A percentile compares a stretch with the other conserved stretches of the same genome.
These are phyloP conservation scores for Todiramphus chloris DNA, from an alignment of 2,113 vertebrate genomes.

Conservation along the genomic window DNA sequence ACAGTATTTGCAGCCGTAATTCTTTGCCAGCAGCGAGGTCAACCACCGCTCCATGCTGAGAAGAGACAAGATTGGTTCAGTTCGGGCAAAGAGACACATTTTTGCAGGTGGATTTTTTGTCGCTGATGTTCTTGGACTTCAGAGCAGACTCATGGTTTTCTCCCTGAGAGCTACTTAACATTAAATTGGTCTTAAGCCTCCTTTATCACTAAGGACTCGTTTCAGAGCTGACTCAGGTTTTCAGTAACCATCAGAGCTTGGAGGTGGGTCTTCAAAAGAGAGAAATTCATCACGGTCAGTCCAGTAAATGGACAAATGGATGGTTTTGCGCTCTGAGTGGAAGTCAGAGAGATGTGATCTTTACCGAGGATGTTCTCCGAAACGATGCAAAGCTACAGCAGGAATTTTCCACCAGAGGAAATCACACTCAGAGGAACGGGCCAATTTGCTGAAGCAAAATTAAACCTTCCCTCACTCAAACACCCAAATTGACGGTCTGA, in stretches of 20 bases:
- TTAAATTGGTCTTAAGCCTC: rapidly evolving
- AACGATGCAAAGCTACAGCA: background rate
- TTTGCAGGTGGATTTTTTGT: background rate
- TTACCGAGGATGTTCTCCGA: background rate
- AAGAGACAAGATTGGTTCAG: background rate
- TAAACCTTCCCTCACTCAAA: background rate
- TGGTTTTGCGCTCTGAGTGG: rapidly evolving
- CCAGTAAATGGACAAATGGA: background rate
- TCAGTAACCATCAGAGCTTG: background rate
- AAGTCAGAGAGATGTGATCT: background rate
- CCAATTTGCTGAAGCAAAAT: slow-evolving; percentile 5
- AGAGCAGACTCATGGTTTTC: rapidly evolving
- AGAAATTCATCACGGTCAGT: background rate
- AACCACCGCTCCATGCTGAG: rapidly evolving
- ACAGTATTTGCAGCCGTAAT: background rate
- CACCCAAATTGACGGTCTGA: background rate
- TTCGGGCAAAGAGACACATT: background rate
- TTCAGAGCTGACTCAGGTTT: background rate
- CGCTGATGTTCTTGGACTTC: background rate
- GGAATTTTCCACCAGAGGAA: background rate
- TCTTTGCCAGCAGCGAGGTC: background rate
- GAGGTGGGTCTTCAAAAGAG: background rate
- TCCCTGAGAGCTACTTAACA: background rate
- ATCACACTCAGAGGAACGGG: background rate
- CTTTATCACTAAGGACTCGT: rapidly evolving